Conservation (phyloP, 2,113 vertebrate genomes). For the Paradoxurus hermaphroditus region DNA sequence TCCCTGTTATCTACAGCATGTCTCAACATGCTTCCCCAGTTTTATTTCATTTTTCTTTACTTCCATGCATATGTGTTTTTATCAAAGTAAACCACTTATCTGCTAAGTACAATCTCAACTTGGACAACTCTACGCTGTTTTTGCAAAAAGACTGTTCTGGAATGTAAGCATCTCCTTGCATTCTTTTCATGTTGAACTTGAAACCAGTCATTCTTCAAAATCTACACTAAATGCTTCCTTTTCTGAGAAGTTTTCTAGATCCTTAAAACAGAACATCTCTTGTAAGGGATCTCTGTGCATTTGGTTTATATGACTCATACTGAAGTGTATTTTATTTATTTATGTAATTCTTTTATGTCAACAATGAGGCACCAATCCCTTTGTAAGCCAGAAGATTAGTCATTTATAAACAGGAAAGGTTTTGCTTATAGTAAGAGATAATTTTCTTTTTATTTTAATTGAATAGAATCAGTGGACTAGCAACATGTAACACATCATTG, state of each 20-base stretch:
- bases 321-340: background rate
- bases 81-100: background rate
- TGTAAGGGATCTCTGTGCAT: background rate
- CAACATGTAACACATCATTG: background rate
- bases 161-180: background rate
- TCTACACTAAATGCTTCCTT: background rate
- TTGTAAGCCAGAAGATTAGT: background rate
- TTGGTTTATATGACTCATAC: background rate
- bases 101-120: background rate
- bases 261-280: background rate
- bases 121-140: background rate
- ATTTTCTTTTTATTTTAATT: conserved; percentile 3
- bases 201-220: background rate
- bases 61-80: background rate
- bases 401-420: background rate
- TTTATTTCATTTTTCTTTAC: background rate
- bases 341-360: background rate
- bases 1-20: background rate
- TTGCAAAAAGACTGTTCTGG: background rate
- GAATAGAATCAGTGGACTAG: background rate
- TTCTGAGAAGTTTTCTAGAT: background rate
- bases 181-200: background rate
- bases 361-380: background rate
- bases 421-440: background rate
- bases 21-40: background rate